These are phyloP conservation scores for Ochotona princeps DNA, from an alignment of 2,113 vertebrate species.

Conservation along the genomic window DNA sequence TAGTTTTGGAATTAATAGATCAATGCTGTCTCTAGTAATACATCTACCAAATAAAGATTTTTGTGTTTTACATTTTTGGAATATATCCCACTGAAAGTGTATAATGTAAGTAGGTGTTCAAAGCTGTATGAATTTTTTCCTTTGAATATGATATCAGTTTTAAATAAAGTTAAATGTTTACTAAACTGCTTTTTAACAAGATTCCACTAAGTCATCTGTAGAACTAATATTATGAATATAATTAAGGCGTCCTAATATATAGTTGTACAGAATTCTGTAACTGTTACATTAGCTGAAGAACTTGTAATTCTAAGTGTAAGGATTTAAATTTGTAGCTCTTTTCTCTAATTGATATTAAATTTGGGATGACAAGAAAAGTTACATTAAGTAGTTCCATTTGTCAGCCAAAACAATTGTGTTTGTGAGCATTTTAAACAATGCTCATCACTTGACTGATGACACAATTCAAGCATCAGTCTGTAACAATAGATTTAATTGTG, in stretches of 20 bases:
- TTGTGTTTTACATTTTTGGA: slow-evolving; percentile 29
- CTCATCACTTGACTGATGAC: slow-evolving; percentile 33
- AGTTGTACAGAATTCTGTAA: slow-evolving; percentile 14
- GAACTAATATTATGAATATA: slow-evolving; percentile 45
- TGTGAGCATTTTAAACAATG: slow-evolving; percentile 66
- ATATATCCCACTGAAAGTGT: slow-evolving; percentile 14
- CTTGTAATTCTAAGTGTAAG: slow-evolving; percentile 10
- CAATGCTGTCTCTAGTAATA: not conserved
- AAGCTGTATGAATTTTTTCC: slow-evolving; percentile 39
- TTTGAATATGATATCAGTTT: slow-evolving; percentile 47
- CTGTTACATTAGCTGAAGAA: not conserved
- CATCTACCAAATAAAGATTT: slow-evolving; percentile 33
- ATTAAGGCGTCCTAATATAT: slow-evolving; percentile 40
- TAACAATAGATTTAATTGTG: slow-evolving; percentile 69
- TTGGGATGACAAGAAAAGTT: slow-evolving; percentile 46
- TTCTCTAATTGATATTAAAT: slow-evolving; percentile 58
- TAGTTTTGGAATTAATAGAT: slow-evolving; percentile 47
- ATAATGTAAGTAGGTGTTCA: slow-evolving; percentile 6
- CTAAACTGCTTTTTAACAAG: slow-evolving; percentile 58
- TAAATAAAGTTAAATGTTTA: slow-evolving; percentile 51
- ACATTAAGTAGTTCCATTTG: slow-evolving; percentile 39
- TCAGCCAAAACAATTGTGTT: slow-evolving; percentile 54
- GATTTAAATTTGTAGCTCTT: slow-evolving; percentile 18
- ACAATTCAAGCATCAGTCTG: slow-evolving; percentile 59
- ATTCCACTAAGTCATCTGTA: slow-evolving; percentile 57